These are phyloP conservation scores for Poicephalus meyeri DNA, from an alignment of 2,113 vertebrate species.

Conservation along the genomic window DNA sequence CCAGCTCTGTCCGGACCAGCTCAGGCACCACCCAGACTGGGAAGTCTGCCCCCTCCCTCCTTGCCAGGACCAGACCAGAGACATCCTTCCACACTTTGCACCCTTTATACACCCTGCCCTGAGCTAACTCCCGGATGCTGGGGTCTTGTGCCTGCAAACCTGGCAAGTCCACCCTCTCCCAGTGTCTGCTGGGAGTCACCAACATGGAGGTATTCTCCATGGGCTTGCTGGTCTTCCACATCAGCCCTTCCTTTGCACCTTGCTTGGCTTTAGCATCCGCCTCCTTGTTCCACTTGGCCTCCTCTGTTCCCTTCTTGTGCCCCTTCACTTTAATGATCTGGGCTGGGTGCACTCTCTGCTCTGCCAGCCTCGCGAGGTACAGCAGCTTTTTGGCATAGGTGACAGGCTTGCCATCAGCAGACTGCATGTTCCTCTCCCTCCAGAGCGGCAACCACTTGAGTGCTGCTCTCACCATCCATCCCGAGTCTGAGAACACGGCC, in stretches of 20 bases:
- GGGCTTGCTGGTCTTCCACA: conserved; percentile 47
- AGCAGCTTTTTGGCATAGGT: conserved; percentile 54
- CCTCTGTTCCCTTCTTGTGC: conserved; percentile 56
- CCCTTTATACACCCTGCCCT: conserved; percentile 36
- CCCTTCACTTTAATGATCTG: conserved; percentile 54
- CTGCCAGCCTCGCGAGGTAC: conserved; percentile 14
- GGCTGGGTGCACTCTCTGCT: background rate
- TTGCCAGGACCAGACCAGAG: conserved; percentile 7
- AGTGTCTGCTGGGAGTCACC: background rate
- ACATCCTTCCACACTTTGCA: conserved; percentile 45
- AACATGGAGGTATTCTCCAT: fast-evolving
- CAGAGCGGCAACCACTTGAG: conserved; percentile 44
- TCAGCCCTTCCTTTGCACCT: conserved; percentile 39
- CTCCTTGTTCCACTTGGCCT: conserved; percentile 63
- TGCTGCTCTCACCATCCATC: background rate
- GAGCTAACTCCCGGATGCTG: background rate
- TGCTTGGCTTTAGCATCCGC: conserved; percentile 40
- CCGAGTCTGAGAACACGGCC: conserved; percentile 37
- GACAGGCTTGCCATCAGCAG: conserved; percentile 8
- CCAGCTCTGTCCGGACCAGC: background rate
- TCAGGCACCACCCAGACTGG: conserved; percentile 56
- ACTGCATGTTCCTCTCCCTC: conserved; percentile 51
- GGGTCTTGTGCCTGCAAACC: conserved; percentile 51
- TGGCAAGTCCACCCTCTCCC: conserved; percentile 5
- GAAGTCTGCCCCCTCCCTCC: conserved; percentile 13